Evolutionary conservation across 2,797 vertebrate genomes (phyloP).

Genomic region (Hippoglossus hippoglossus): DNA sequence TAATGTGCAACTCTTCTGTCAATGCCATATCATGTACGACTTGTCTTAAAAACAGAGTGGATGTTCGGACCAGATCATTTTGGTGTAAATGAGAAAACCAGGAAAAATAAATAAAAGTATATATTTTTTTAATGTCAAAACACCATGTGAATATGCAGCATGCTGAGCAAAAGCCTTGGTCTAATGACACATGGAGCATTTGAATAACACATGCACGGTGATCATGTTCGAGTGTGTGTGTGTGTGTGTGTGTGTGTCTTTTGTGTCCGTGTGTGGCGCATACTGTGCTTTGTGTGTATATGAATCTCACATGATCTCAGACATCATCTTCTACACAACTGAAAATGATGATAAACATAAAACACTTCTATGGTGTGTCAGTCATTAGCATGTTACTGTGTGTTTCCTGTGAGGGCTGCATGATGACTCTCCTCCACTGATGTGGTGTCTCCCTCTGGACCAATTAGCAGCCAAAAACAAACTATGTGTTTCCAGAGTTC

Average conservation of each 20-base stretch:
- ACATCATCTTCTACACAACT: not conserved
- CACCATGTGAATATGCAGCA: conserved; percentile 9
- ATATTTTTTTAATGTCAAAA: conserved; percentile 6
- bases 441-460: not conserved
- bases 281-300: not conserved
- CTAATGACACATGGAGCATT: no score
- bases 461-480: not conserved
- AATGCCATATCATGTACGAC: no score
- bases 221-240: no score
- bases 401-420: not conserved
- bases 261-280: no score
- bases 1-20: no score
- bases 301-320: not conserved
- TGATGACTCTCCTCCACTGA: not conserved
- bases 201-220: no score
- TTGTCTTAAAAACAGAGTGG: not conserved
- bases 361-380: not conserved
- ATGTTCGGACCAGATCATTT: conserved; percentile 1
- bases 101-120: no score
- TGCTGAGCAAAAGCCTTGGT: conserved; percentile 6
- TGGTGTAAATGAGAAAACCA: not conserved
- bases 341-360: not conserved
- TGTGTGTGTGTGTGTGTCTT: no score
- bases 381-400: not conserved
- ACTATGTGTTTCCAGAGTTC: not conserved